Conservation (phyloP, 2,888 invertebrate species). For the Euzetes globulus region DNA sequence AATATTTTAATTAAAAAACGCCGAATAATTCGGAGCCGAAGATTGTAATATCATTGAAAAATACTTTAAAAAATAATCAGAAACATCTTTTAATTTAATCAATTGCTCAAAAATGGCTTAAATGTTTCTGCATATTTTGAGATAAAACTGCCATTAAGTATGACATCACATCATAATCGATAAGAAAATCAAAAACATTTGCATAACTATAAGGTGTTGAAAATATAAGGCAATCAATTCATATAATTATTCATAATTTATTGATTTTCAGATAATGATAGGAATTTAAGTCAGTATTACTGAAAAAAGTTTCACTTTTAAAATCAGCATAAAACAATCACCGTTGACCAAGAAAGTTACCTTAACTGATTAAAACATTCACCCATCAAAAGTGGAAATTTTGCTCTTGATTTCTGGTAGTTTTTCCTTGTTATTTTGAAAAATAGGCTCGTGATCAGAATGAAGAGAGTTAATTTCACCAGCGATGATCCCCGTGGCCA, state of each 20-base stretch:
- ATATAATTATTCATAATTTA: slow-evolving; percentile 9
- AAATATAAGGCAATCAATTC: not conserved
- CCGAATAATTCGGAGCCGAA: not conserved
- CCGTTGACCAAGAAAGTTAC: too few species aligned
- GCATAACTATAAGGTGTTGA: slow-evolving; percentile 9
- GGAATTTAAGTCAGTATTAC: not conserved
- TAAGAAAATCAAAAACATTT: not conserved
- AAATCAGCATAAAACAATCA: too few species aligned
- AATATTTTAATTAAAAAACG: not conserved
- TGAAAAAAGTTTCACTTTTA: too few species aligned
- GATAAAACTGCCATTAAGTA: not conserved
- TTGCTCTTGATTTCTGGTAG: not conserved
- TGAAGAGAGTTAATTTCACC: not conserved
- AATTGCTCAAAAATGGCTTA: not conserved
- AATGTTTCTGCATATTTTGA: not conserved
- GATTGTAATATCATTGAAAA: not conserved
- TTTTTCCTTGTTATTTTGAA: not conserved
- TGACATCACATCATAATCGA: slow-evolving; percentile 1
- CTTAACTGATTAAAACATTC: too few species aligned
- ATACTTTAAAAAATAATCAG: too few species aligned
- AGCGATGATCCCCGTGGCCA: not conserved
- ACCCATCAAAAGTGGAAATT: too few species aligned
- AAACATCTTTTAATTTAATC: not conserved
- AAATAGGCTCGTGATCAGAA: not conserved
- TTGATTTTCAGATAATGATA: not conserved